Evolutionary conservation across 2,797 vertebrate species (phyloP).

Genomic region (Mormyrus hasselquistii): DNA sequence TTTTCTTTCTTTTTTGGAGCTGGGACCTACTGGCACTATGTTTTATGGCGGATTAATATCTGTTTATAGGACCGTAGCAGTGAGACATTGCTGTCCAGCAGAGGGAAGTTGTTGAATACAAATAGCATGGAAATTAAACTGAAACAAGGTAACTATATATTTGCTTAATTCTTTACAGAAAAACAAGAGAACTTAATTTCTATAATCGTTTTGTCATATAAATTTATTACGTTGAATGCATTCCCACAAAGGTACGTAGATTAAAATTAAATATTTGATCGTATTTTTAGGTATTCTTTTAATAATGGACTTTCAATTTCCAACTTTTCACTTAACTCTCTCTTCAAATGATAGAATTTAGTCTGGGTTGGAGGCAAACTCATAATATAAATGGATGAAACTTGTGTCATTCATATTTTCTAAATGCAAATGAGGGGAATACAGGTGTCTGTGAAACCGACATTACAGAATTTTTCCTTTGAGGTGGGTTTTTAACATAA

Average conservation of each 20-base stretch:
- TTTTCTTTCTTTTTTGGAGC: background rate
- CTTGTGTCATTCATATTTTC: conserved; percentile 10
- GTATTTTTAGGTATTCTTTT: background rate
- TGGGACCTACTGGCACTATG: background rate
- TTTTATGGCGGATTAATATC: conserved; percentile 24
- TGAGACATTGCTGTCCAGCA: conserved; percentile 20
- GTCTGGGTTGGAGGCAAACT: background rate
- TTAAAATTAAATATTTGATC: background rate
- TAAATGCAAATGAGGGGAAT: conserved; percentile 1
- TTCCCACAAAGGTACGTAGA: conserved; percentile 7
- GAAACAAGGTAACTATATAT: conserved; percentile 1
- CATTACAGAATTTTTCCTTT: background rate
- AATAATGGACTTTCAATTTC: background rate
- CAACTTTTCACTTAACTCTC: background rate
- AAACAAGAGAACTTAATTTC: background rate
- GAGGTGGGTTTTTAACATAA: background rate
- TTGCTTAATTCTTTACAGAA: background rate
- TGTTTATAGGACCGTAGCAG: conserved; percentile 19
- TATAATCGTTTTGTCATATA: background rate
- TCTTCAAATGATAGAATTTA: background rate
- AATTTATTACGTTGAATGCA: background rate
- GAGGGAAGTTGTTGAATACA: conserved; percentile 22
- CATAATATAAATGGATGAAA: background rate
- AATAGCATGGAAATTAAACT: conserved; percentile 22
- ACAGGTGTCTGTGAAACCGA: background rate